Conservation (phyloP, 1,140 invertebrate species). For the Chrysomallon squamiferum region DNA sequence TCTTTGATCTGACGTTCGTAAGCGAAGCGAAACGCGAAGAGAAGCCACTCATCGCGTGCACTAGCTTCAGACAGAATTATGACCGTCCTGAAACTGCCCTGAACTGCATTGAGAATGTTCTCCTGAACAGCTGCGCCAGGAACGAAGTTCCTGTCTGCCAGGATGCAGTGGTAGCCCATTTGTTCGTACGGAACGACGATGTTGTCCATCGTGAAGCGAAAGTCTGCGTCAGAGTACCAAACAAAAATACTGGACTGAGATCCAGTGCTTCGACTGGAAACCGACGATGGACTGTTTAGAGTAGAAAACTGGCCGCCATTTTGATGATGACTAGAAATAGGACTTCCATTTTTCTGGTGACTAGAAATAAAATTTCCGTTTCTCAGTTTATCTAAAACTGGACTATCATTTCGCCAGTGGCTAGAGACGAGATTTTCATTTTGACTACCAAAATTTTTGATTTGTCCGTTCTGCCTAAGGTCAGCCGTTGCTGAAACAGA, state of each 20-base stretch:
- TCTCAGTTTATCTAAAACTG: too few species aligned
- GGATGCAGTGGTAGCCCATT: conserved; percentile 24
- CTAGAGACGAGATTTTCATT: too few species aligned
- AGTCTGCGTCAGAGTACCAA: conserved; percentile 34
- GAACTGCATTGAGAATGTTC: conserved; percentile 40
- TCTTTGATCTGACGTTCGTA: conserved; percentile 25
- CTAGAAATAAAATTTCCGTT: too few species aligned
- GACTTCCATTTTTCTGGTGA: too few species aligned
- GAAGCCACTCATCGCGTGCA: conserved; percentile 37
- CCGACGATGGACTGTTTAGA: too few species aligned
- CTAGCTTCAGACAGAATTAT: conserved; percentile 33
- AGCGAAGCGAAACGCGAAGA: conserved; percentile 39
- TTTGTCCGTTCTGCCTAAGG: too few species aligned
- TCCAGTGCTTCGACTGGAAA: too few species aligned
- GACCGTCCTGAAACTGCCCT: conserved; percentile 25
- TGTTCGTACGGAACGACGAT: conserved; percentile 24
- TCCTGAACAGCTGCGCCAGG: conserved; percentile 42
- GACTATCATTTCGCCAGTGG: too few species aligned
- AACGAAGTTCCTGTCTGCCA: conserved; percentile 40
- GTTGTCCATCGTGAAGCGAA: conserved; percentile 26
- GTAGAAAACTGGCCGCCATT: too few species aligned
- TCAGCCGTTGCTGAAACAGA: too few species aligned
- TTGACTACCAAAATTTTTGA: too few species aligned
- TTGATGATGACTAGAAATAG: too few species aligned
- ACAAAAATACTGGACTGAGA: conserved; percentile 26